Evolutionary conservation across 2,888 invertebrate species (phyloP).

Genomic region (Lasius platythorax): DNA sequence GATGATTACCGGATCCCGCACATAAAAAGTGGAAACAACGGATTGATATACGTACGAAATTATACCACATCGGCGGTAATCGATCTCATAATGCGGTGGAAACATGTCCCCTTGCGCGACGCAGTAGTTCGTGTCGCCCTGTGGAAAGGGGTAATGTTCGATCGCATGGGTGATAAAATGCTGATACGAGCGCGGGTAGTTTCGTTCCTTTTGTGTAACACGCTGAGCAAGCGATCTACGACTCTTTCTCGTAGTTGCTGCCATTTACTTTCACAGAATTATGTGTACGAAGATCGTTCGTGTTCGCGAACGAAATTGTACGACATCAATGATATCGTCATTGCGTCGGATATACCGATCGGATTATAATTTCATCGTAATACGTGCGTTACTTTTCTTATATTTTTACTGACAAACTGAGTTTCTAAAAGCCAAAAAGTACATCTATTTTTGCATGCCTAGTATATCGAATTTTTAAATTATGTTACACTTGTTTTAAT

Average conservation of each 20-base stretch:
- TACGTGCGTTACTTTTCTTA: neutral
- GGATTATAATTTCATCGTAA: neutral
- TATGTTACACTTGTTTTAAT: neutral
- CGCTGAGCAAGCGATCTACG: slow-evolving; percentile 44
- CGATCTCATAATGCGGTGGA: slow-evolving; percentile 43
- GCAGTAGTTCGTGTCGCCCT: slow-evolving; percentile 56
- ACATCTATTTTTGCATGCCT: neutral
- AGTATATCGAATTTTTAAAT: neutral
- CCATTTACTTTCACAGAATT: slow-evolving; percentile 45
- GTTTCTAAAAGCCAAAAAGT: neutral
- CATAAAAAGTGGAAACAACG: slow-evolving; percentile 16
- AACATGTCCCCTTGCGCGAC: slow-evolving; percentile 53
- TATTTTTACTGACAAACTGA: neutral
- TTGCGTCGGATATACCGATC: neutral
- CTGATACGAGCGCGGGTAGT: slow-evolving; percentile 54
- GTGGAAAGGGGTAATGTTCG: slow-evolving; percentile 55
- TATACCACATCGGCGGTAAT: slow-evolving; percentile 19
- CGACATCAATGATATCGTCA: neutral
- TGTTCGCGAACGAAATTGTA: neutral
- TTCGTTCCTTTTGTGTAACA: slow-evolving; percentile 45
- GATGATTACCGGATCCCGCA: neutral
- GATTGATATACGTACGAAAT: slow-evolving; percentile 16
- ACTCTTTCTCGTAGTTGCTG: slow-evolving; percentile 12
- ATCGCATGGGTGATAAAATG: slow-evolving; percentile 54
- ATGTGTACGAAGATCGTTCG: slow-evolving; percentile 22